A percentile compares a stretch with the other conserved stretches of the same genome.
Evolutionary conservation across 2,797 vertebrate species (phyloP).

Genomic region (Apogon hyalosoma): DNA sequence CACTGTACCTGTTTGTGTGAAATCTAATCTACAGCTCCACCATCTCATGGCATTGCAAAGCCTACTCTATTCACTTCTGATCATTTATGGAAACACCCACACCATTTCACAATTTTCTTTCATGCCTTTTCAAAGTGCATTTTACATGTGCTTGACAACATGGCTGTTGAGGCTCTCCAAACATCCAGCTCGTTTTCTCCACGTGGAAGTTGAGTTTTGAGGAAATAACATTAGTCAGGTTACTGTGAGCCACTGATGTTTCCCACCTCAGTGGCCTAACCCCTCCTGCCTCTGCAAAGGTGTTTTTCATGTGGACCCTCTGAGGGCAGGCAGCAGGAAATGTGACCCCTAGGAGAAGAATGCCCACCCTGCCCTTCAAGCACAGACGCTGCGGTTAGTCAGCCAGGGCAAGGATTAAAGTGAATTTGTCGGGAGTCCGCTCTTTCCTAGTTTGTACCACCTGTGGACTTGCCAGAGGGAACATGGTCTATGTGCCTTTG

Average conservation of each 20-base stretch:
- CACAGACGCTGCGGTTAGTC: slow-evolving; percentile 50
- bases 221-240: slow-evolving; percentile 19
- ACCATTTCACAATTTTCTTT: no score
- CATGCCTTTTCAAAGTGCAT: no score
- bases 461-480: slow-evolving; percentile 69
- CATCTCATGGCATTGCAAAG: no score
- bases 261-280: background rate
- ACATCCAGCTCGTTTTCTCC: background rate
- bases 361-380: slow-evolving; percentile 61
- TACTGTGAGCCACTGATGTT: background rate
- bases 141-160: background rate
- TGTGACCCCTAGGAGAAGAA: slow-evolving; percentile 57
- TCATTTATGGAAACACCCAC: no score
- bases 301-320: slow-evolving; percentile 46
- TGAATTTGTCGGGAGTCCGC: slow-evolving; percentile 60
- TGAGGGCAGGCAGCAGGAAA: slow-evolving; percentile 57
- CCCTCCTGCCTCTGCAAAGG: slow-evolving; percentile 22
- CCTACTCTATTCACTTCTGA: no score
- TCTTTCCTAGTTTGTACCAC: slow-evolving; percentile 70
- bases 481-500: slow-evolving; percentile 50
- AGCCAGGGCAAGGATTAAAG: slow-evolving; percentile 69
- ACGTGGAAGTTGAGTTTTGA: slow-evolving; percentile 22
- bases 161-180: background rate
- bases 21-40: no score
- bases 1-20: no score